phyloP scores from a whole-genome alignment of 2,888 invertebrate species.

The Torymus auratus region DNA sequence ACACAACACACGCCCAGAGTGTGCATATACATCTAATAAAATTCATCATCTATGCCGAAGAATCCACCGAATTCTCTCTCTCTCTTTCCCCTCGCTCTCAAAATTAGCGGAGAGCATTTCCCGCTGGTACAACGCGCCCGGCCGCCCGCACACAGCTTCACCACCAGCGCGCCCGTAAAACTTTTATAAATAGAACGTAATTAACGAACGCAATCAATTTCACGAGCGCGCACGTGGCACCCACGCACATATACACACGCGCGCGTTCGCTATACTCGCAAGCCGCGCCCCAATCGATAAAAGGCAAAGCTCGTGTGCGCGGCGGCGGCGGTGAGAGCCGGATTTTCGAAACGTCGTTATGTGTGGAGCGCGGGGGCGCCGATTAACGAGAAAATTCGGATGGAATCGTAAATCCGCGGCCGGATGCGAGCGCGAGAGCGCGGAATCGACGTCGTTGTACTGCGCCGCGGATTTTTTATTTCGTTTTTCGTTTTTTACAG shows the following conservation, averaged over 20 bases:
- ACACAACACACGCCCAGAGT: not conserved
- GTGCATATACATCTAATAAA: not conserved
- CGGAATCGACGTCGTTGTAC: slow-evolving; percentile 29
- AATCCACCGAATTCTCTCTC: slow-evolving; percentile 30
- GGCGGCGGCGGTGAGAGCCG: slow-evolving; percentile 35
- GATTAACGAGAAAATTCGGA: slow-evolving; percentile 71
- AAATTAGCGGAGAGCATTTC: slow-evolving; percentile 47
- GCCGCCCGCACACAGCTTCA: too few relatives aligned
- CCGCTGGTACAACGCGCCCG: not conserved
- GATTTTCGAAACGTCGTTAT: too few relatives aligned
- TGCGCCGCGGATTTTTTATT: slow-evolving; percentile 3
- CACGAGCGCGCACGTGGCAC: slow-evolving; percentile 29
- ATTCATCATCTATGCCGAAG: not conserved
- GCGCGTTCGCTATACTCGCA: slow-evolving; percentile 1
- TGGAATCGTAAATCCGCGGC: slow-evolving; percentile 70
- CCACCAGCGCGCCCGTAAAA: slow-evolving; percentile 33
- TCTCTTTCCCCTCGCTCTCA: not conserved
- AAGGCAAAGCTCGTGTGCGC: slow-evolving; percentile 41
- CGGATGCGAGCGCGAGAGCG: slow-evolving; percentile 9
- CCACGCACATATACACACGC: not conserved
- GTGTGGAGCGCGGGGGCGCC: slow-evolving; percentile 56
- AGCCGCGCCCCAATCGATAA: slow-evolving; percentile 50
- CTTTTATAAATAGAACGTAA: slow-evolving; percentile 60
- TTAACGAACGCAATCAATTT: slow-evolving; percentile 60
- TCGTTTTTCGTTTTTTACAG: slow-evolving; percentile 11